Conservation (phyloP, 2,888 invertebrate species). For the Sesamia inferens region DNA sequence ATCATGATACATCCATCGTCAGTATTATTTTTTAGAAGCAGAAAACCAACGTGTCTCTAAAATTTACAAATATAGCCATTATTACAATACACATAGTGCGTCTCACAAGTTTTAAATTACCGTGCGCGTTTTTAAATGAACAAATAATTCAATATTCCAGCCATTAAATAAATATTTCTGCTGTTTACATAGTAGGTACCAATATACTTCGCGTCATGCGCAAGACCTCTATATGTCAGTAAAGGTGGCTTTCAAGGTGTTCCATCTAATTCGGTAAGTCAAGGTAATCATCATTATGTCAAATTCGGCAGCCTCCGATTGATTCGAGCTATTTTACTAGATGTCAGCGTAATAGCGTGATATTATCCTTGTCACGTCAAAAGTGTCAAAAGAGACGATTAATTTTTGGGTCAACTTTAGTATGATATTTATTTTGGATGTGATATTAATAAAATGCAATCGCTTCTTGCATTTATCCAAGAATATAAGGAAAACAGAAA, state of each 20-base stretch:
- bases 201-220: constrained; percentile 11
- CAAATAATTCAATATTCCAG: not conserved
- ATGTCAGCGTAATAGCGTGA: not conserved
- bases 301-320: constrained; percentile 61
- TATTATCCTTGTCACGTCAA: constrained; percentile 53
- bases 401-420: constrained; percentile 40
- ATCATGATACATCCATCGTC: not conserved
- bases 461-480: not conserved
- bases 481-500: not conserved
- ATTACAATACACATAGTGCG: constrained; percentile 2
- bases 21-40: not conserved
- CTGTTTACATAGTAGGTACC: constrained; percentile 29
- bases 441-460: constrained; percentile 2
- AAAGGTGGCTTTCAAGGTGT: constrained; percentile 64
- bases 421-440: no score
- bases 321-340: constrained; percentile 39
- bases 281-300: constrained; percentile 70
- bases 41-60: not conserved
- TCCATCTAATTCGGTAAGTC: constrained; percentile 56
- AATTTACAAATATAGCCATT: constrained; percentile 5
- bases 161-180: constrained; percentile 30
- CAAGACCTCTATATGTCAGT: constrained; percentile 38
- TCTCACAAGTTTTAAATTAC: not conserved
- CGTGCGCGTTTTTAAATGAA: constrained; percentile 12
- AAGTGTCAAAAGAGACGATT: constrained; percentile 37